Percentiles rank a stretch among this genome's conserved stretches.
Evolutionary conservation across 2,888 invertebrate species (phyloP).

Genomic region (Formica aserva): DNA sequence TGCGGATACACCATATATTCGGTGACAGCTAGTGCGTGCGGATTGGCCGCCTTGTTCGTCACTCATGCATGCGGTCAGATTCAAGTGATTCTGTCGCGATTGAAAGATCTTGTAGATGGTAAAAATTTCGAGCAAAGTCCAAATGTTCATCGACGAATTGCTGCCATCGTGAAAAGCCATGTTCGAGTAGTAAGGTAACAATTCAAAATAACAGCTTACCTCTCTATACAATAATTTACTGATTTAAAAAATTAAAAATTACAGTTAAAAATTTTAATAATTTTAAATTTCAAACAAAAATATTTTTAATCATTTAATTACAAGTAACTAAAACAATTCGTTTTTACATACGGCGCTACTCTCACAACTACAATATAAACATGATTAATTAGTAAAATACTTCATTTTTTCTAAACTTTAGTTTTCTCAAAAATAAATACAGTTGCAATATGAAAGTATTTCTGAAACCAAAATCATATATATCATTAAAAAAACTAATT

Average conservation of each 20-base stretch:
- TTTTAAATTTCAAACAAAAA: background rate
- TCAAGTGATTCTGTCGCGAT: conserved; percentile 55
- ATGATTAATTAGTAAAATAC: too few relatives aligned
- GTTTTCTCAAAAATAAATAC: too few relatives aligned
- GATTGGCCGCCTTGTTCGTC: conserved; percentile 59
- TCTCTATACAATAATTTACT: background rate
- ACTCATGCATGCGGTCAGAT: conserved; percentile 70
- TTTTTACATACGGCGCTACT: background rate
- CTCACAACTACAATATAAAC: too few relatives aligned
- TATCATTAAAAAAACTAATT: too few relatives aligned
- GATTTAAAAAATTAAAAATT: background rate
- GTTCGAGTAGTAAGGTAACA: conserved; percentile 58
- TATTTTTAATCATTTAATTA: background rate
- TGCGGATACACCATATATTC: conserved; percentile 54
- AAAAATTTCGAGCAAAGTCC: background rate
- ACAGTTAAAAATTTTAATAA: background rate
- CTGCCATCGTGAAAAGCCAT: conserved; percentile 65
- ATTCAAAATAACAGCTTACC: background rate
- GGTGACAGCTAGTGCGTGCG: conserved; percentile 48
- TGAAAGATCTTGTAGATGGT: conserved; percentile 54
- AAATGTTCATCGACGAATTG: conserved; percentile 50
- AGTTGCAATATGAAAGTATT: too few relatives aligned
- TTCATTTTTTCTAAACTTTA: too few relatives aligned
- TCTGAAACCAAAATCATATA: too few relatives aligned
- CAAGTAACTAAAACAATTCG: background rate